These are phyloP conservation scores for Cryptus armator DNA, from an alignment of 2,888 invertebrate genomes.

Conservation along the genomic window DNA sequence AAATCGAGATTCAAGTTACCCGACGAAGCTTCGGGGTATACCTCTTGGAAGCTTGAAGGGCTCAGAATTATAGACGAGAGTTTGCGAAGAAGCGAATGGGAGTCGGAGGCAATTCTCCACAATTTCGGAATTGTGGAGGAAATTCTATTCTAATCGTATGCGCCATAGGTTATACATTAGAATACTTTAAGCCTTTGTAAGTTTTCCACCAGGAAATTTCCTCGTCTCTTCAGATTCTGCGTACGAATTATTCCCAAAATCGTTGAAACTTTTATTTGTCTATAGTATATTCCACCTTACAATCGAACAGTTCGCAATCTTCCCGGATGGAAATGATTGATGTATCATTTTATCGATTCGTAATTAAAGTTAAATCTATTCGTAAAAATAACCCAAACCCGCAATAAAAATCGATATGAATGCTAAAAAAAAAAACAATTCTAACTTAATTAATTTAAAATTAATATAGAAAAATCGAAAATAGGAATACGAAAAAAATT, in stretches of 20 bases:
- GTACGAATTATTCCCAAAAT: not conserved
- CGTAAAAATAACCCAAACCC: not conserved
- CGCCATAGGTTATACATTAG: slow-evolving; percentile 1
- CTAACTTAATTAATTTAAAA: not conserved
- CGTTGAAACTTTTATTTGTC: not conserved
- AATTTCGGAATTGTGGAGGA: slow-evolving; percentile 60
- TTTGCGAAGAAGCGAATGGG: slow-evolving; percentile 33
- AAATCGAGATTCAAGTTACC: slow-evolving; percentile 66
- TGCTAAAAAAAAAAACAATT: not conserved
- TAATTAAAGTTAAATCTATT: not conserved
- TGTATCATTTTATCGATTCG: no score
- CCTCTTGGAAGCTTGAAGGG: slow-evolving; percentile 48
- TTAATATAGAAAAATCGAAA: not conserved
- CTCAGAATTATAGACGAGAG: slow-evolving; percentile 51
- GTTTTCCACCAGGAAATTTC: not conserved
- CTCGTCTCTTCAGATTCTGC: not conserved
- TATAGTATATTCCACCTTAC: not conserved
- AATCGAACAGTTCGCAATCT: not conserved
- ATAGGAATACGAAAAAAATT: not conserved
- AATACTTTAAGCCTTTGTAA: slow-evolving; percentile 26
- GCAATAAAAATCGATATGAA: not conserved
- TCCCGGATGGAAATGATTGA: not conserved
- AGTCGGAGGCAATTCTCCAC: slow-evolving; percentile 41
- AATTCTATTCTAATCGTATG: slow-evolving; percentile 52
- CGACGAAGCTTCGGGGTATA: slow-evolving; percentile 51